Evolutionary conservation across 2,797 vertebrate species (phyloP).

Genomic region (Etheostoma nigrum): DNA sequence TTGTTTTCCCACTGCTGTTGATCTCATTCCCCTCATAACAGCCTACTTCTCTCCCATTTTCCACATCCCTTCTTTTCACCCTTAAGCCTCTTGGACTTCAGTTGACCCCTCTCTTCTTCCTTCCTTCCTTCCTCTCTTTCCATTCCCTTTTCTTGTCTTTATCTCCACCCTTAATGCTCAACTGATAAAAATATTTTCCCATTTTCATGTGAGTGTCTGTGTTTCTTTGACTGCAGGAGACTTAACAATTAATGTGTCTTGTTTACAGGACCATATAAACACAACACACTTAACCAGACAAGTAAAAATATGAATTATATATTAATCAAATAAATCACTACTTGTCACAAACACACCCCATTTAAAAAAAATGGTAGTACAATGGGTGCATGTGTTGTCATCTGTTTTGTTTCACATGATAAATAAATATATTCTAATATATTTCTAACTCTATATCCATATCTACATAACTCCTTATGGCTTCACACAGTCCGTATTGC

Average conservation of each 20-base stretch:
- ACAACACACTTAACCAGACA: background rate
- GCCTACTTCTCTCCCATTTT: constrained; percentile 53
- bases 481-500: no score
- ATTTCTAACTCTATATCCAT: no score
- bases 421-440: background rate
- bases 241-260: background rate
- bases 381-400: background rate
- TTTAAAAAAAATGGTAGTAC: background rate
- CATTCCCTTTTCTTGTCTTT: constrained; percentile 20
- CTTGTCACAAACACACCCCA: background rate
- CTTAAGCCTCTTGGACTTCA: constrained; percentile 66
- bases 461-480: no score
- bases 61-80: constrained; percentile 61
- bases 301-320: background rate
- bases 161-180: constrained; percentile 31
- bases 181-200: constrained; percentile 15
- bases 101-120: constrained; percentile 53
- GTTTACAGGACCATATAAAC: background rate
- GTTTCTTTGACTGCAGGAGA: constrained; percentile 1
- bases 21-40: constrained; percentile 28
- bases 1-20: constrained; percentile 45
- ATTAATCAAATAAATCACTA: background rate
- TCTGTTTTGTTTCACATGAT: background rate
- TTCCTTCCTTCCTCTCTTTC: constrained; percentile 13
- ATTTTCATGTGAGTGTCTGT: background rate